Conservation (phyloP, 1,140 invertebrate genomes). For the Drosophila truncata region DNA sequence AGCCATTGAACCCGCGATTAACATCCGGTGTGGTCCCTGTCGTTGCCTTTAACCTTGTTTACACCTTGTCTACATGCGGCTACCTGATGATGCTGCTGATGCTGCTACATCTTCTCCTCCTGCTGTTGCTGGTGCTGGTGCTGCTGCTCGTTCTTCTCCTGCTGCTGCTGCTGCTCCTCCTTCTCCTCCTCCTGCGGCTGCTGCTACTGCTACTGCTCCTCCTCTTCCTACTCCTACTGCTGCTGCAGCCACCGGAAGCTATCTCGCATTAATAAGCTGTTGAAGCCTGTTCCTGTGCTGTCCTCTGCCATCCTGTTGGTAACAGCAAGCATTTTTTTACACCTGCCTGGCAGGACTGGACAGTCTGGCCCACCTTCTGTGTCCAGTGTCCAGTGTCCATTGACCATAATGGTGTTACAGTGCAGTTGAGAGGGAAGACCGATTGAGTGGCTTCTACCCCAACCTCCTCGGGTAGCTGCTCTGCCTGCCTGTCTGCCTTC, state of each 20-base stretch:
- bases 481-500: too few species aligned
- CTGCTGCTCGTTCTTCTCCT: slow-evolving; percentile 13
- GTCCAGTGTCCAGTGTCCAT: neutral
- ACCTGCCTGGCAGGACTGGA: slow-evolving; percentile 28
- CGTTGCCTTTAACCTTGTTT: slow-evolving; percentile 67
- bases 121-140: too few species aligned
- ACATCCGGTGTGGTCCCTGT: slow-evolving; percentile 10
- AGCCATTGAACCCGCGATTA: slow-evolving; percentile 51
- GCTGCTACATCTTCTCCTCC: neutral
- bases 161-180: neutral
- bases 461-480: too few species aligned
- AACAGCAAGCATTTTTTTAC: slow-evolving; percentile 54
- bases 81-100: slow-evolving; percentile 21
- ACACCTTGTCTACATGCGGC: slow-evolving; percentile 72
- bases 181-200: neutral
- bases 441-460: slow-evolving; percentile 1
- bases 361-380: neutral
- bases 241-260: slow-evolving; percentile 9
- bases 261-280: slow-evolving; percentile 60
- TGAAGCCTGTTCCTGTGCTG: slow-evolving; percentile 47
- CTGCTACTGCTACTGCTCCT: slow-evolving; percentile 1
- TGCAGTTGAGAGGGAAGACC: neutral
- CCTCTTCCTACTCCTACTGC: neutral
- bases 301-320: slow-evolving; percentile 43
- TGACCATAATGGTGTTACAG: slow-evolving; percentile 9